Evolutionary conservation across 2,888 invertebrate species (phyloP).

Genomic region (Callyntrura sp.): DNA sequence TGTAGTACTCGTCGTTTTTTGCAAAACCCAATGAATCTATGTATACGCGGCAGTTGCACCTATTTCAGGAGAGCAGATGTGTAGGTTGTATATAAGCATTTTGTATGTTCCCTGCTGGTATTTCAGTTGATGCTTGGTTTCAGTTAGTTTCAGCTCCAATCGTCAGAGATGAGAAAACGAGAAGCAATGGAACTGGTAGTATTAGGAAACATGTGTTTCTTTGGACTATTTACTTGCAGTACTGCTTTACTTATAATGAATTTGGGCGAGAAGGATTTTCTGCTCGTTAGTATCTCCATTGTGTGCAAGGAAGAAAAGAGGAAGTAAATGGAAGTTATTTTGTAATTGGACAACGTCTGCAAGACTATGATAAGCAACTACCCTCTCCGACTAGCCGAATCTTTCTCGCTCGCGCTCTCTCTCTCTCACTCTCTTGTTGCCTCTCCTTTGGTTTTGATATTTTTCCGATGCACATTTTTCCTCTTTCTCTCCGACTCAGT

Average conservation of each 20-base stretch:
- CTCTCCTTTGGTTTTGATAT: slow-evolving; percentile 25
- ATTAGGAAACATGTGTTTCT: slow-evolving; percentile 52
- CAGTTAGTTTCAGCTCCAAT: not conserved
- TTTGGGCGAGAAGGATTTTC: slow-evolving; percentile 67
- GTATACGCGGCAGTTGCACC: not conserved
- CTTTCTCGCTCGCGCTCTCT: not conserved
- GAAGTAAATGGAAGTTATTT: slow-evolving; percentile 73
- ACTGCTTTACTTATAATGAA: slow-evolving; percentile 41
- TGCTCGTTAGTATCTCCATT: slow-evolving; percentile 75
- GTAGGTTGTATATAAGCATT: too few relatives aligned
- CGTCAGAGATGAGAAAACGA: not conserved
- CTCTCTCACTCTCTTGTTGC: not conserved
- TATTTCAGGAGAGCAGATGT: not conserved
- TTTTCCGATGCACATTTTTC: slow-evolving; percentile 19
- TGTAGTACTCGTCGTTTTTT: slow-evolving; percentile 14
- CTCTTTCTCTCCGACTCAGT: not conserved
- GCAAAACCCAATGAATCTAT: not conserved
- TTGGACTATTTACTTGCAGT: slow-evolving; percentile 47
- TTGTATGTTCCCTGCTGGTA: not conserved
- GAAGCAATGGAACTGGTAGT: not conserved
- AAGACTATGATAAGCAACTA: slow-evolving; percentile 68
- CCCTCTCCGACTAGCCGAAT: slow-evolving; percentile 40
- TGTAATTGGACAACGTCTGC: slow-evolving; percentile 74
- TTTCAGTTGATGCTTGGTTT: slow-evolving; percentile 7
- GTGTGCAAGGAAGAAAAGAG: slow-evolving; percentile 42